Conservation (phyloP, 2,113 vertebrate species). For the Herpailurus yagouaroundi region DNA sequence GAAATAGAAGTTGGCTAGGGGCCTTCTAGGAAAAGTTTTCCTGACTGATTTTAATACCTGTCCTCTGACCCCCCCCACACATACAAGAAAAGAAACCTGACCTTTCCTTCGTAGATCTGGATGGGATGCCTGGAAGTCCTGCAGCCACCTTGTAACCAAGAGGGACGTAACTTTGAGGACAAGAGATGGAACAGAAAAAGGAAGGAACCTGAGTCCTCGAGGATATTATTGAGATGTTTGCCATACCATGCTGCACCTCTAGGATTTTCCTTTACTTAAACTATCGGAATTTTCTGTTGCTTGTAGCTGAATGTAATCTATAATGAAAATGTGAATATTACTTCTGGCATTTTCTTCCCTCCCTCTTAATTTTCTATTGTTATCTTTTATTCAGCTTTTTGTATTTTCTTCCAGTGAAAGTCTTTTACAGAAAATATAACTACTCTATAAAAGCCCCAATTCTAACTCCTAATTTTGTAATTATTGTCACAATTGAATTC, state of each 20-base stretch:
- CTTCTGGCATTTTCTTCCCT: neutral
- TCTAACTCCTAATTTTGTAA: conserved; percentile 60
- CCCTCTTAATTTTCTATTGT: conserved; percentile 56
- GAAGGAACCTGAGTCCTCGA: neutral
- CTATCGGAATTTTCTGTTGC: neutral
- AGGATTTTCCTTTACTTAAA: neutral
- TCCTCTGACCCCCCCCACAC: neutral
- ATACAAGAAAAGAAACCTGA: neutral
- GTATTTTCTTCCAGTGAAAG: conserved; percentile 37
- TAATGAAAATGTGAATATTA: conserved; percentile 20
- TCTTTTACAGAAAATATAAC: conserved; percentile 47
- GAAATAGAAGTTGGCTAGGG: neutral
- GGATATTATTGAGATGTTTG: neutral
- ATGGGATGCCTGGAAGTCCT: neutral
- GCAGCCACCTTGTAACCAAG: neutral
- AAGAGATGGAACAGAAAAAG: neutral
- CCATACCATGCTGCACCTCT: neutral
- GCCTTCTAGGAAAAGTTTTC: neutral
- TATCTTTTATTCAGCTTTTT: conserved; percentile 44
- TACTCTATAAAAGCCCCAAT: conserved; percentile 19
- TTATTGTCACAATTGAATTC: conserved; percentile 49
- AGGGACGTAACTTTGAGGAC: neutral
- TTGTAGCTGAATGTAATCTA: neutral
- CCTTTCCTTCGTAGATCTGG: neutral
- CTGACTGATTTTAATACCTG: neutral